Conservation (phyloP, 2,888 invertebrate species). For the Mimas tiliae region DNA sequence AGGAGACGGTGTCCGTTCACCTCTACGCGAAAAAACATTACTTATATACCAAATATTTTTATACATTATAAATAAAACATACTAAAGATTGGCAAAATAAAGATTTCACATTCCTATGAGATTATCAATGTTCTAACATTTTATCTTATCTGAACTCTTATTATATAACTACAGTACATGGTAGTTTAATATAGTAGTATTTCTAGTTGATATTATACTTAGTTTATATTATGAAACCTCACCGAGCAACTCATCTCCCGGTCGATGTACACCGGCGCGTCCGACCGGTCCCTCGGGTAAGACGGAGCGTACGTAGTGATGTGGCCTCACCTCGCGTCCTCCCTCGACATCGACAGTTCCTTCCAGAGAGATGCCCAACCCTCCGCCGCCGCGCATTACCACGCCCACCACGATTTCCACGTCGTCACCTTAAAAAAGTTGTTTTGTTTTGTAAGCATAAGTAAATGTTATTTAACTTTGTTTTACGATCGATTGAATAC, state of each 20-base stretch:
- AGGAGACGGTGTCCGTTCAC: slow-evolving; percentile 95
- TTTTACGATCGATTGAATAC: no score
- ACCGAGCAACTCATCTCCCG: slow-evolving; percentile 97
- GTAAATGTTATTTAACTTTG: no score
- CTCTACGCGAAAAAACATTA: slow-evolving; percentile 70
- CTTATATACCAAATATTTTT: not conserved
- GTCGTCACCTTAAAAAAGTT: slow-evolving; percentile 62
- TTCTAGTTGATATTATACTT: not conserved
- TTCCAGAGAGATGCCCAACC: slow-evolving; percentile 98
- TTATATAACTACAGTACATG: no score
- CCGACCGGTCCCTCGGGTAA: slow-evolving; percentile 99
- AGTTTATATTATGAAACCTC: not conserved
- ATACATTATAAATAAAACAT: not conserved
- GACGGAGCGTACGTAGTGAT: slow-evolving; percentile 99
- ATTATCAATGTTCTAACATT: no score
- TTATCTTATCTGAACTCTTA: no score
- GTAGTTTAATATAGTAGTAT: no score
- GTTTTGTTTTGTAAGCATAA: not conserved
- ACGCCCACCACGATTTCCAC: slow-evolving; percentile 82
- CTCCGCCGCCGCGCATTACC: slow-evolving; percentile 91
- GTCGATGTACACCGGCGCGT: slow-evolving; percentile 92
- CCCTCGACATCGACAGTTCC: slow-evolving; percentile 99
- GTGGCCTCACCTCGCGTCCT: slow-evolving; percentile 98
- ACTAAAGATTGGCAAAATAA: no score
- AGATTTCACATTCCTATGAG: no score